Evolutionary conservation across 2,797 vertebrate species (phyloP).

Genomic region (Salarias fasciatus): DNA sequence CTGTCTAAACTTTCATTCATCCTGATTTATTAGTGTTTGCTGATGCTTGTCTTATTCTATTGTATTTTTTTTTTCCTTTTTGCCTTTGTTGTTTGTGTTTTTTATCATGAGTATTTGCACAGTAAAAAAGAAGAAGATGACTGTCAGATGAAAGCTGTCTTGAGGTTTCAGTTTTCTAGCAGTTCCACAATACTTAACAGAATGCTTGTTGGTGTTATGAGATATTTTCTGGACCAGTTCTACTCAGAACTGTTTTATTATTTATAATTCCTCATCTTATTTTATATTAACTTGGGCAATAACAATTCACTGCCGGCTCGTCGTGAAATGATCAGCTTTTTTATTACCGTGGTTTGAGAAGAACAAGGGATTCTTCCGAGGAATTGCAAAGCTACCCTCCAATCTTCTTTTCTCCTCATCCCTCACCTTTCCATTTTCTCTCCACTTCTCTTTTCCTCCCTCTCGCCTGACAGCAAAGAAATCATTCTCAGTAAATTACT

Average conservation of each 20-base stretch:
- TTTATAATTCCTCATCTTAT: neutral
- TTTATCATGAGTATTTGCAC: slow-evolving; percentile 3
- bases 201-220: neutral
- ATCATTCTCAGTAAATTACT: slow-evolving; percentile 62
- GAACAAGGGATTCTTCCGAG: slow-evolving; percentile 1
- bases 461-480: slow-evolving; percentile 33
- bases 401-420: neutral
- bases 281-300: neutral
- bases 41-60: slow-evolving; percentile 11
- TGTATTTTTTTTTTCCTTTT: no score
- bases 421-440: neutral
- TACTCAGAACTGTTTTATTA: neutral
- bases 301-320: neutral
- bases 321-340: slow-evolving; percentile 8
- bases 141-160: neutral
- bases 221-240: neutral
- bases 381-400: slow-evolving; percentile 10
- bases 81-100: slow-evolving; percentile 3
- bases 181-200: neutral
- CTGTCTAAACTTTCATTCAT: slow-evolving; percentile 30
- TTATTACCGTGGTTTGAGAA: slow-evolving; percentile 8
- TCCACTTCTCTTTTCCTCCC: neutral
- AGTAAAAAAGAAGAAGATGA: slow-evolving; percentile 19
- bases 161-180: neutral
- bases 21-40: slow-evolving; percentile 30